phyloP scores from a whole-genome alignment of 2,113 vertebrate genomes.

The Bubo scandiacus region DNA sequence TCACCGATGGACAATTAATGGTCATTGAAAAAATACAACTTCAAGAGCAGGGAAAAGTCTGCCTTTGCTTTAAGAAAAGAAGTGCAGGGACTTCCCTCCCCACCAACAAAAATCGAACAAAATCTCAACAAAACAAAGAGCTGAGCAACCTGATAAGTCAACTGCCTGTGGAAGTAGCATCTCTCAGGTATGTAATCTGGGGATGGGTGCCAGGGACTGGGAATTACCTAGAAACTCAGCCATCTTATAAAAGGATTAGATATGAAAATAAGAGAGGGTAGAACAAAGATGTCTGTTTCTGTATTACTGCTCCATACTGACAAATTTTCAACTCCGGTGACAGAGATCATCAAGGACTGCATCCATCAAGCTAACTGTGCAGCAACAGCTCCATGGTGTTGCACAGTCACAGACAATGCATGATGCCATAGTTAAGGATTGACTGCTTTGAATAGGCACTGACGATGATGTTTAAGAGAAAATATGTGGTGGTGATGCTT shows the following conservation, averaged over 20 bases:
- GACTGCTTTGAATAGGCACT: neutral
- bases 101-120: neutral
- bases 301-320: neutral
- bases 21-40: neutral
- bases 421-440: neutral
- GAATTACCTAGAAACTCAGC: neutral
- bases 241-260: neutral
- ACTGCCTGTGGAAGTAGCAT: neutral
- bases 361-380: neutral
- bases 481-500: neutral
- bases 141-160: neutral
- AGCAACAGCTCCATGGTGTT: neutral
- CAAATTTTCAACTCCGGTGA: neutral
- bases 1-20: neutral
- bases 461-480: neutral
- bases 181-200: neutral
- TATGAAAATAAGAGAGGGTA: neutral
- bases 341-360: neutral
- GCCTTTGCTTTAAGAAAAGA: neutral
- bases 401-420: neutral
- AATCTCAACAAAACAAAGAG: neutral
- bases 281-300: neutral
- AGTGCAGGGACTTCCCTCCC: neutral
- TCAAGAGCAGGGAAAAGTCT: neutral
- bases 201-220: neutral